Percentiles rank a stretch among this genome's conserved stretches.
These are phyloP conservation scores for Cetonia aurata DNA, from an alignment of 2,888 invertebrate species.

Conservation along the genomic window DNA sequence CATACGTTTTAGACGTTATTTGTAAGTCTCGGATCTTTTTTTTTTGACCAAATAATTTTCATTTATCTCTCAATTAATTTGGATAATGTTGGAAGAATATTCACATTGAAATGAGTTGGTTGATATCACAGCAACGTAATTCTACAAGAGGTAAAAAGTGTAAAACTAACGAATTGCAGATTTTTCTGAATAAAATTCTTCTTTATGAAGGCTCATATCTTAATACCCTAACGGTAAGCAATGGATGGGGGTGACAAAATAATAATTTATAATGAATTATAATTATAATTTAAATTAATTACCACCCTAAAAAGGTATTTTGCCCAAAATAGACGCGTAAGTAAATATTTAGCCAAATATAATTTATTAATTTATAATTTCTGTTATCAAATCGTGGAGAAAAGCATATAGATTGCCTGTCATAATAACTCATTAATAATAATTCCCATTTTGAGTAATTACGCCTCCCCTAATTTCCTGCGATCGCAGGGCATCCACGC, in stretches of 20 bases:
- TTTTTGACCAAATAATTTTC: too few relatives aligned
- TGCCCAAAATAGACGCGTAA: neutral
- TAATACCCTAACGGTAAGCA: too few relatives aligned
- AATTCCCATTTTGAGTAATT: conserved; percentile 36
- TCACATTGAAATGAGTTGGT: too few relatives aligned
- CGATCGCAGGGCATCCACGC: neutral
- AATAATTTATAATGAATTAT: conserved; percentile 33
- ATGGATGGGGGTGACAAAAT: neutral
- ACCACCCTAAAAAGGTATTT: conserved; percentile 10
- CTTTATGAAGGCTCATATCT: too few relatives aligned
- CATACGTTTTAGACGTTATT: too few relatives aligned
- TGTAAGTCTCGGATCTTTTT: too few relatives aligned
- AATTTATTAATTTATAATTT: conserved; percentile 40
- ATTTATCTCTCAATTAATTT: too few relatives aligned
- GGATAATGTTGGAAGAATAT: too few relatives aligned
- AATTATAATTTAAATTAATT: conserved; percentile 38
- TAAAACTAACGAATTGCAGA: too few relatives aligned
- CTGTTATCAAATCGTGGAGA: conserved; percentile 9
- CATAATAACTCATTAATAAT: conserved; percentile 35
- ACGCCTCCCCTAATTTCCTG: conserved; percentile 3
- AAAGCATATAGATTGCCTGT: conserved; percentile 33
- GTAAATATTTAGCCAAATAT: conserved; percentile 31
- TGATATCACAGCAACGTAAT: too few relatives aligned
- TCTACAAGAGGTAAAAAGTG: too few relatives aligned
- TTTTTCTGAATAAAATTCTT: too few relatives aligned